Base-by-base conservation (phyloP, 2,113 vertebrate genomes). In the Tupaia chinensis region DNA sequence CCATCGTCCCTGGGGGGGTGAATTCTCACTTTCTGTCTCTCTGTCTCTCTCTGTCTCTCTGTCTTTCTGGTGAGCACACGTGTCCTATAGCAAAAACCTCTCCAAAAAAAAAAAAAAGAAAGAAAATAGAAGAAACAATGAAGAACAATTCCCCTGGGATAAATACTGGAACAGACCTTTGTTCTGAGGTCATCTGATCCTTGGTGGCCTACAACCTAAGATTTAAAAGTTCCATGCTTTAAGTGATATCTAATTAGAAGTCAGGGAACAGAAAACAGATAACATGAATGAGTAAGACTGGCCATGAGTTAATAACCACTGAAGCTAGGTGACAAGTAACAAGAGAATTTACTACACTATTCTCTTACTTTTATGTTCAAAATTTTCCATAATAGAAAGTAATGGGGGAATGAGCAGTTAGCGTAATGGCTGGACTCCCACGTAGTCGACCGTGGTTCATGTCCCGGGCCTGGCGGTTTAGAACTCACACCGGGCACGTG, bases 91-190 rank as follows among this genome's bases (percentile, higher is more conserved):
- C 44, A 44, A 44, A 44, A 44, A 44, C 44, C 44, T 44, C 44
- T 44, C 44, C 44, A 44, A 44, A 44, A 44, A 44, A 85, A 72
- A 85, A 76, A 25, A 84, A 27, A 70, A 34, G 70, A 85, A 90
- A 85, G 80, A 63, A 90, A 85, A 76, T 25, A 84, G 32, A 70
- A 34, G 79, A 85, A 90, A 90, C 17, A 72, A 85, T 56, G 17
- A 72, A 34, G 20, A 85, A 73, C 10, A 85, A 72, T 17, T 85
- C 72, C 32, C 27, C 53, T 73, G 58, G n/a, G 70, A 66, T 87
- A 87, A 81, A 16, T 73, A 53, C 82, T 79, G 17, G 53, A 73
- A 68, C 56, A 56, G 22, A 73, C 76, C 61, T 58, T 78, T 87
- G 66, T 56, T 87, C 73, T 87, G 76, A 79, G 19, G 8, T 72